phyloP scores from a whole-genome alignment of 1,140 invertebrate species.

The Aricia agestis region DNA sequence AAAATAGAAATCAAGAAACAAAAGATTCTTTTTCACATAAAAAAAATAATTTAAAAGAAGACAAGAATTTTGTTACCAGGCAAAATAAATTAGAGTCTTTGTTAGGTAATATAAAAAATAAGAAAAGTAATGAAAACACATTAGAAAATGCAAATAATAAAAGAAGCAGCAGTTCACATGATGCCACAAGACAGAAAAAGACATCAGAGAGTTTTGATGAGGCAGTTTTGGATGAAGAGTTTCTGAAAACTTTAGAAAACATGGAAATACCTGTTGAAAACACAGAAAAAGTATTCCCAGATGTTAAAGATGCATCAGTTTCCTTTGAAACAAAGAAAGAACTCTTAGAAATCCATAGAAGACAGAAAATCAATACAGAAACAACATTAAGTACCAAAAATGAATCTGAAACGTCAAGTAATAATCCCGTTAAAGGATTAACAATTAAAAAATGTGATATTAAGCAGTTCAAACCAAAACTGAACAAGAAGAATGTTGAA shows the following conservation, averaged over 20 bases:
- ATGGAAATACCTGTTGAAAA: conserved; percentile 48
- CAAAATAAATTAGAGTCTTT: conserved; percentile 46
- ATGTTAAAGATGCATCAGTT: neutral
- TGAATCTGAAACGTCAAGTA: neutral
- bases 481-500: neutral
- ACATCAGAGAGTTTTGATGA: conserved; percentile 34
- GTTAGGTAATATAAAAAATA: conserved; percentile 44
- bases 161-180: conserved; percentile 7
- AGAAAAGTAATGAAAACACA: conserved; percentile 20
- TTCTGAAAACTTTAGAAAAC: conserved; percentile 47
- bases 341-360: too few relatives aligned
- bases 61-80: conserved; percentile 42
- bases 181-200: conserved; percentile 14
- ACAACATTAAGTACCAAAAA: neutral
- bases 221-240: conserved; percentile 34
- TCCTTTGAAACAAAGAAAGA: neutral
- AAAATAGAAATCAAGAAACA: conserved; percentile 18
- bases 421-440: conserved; percentile 10
- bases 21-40: conserved; percentile 17
- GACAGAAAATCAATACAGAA: neutral
- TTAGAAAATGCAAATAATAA: conserved; percentile 7
- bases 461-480: conserved; percentile 5
- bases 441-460: conserved; percentile 11
- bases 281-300: neutral
- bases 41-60: conserved; percentile 28